Conservation (phyloP, 2,113 vertebrate species). For the Pituophis catenifer region DNA sequence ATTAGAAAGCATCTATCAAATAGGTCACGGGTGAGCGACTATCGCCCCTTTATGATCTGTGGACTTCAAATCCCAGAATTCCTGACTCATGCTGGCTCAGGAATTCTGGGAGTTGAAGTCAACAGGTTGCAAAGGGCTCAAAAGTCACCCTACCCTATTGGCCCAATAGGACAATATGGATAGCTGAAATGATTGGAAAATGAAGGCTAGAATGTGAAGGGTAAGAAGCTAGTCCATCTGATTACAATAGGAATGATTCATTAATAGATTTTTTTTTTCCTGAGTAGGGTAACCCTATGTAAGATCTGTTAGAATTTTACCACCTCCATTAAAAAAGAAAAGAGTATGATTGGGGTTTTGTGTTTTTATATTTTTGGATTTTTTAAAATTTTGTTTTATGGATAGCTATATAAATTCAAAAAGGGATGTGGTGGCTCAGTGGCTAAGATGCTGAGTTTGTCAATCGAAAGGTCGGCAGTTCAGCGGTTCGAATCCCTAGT, state of each 20-base stretch:
- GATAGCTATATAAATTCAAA: background rate
- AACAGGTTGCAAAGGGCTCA: too few relatives aligned
- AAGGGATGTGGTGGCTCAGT: too few relatives aligned
- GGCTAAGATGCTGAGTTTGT: too few relatives aligned
- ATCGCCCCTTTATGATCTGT: background rate
- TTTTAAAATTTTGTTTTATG: too few relatives aligned
- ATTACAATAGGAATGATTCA: background rate
- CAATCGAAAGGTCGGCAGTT: too few relatives aligned
- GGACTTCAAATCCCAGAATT: background rate
- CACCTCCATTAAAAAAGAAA: background rate
- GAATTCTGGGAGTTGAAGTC: too few relatives aligned
- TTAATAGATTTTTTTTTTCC: background rate
- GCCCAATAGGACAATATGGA: accelerated
- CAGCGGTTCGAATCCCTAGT: too few relatives aligned
- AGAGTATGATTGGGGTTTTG: background rate
- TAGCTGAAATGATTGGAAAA: background rate
- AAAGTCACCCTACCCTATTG: too few relatives aligned
- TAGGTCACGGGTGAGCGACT: background rate
- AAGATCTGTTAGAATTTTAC: background rate
- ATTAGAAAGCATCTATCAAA: background rate
- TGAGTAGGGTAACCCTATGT: background rate
- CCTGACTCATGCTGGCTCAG: background rate
- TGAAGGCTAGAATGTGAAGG: background rate
- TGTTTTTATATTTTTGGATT: background rate
- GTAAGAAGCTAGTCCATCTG: background rate